Base-by-base conservation (phyloP, 2,888 invertebrate species). In the Drosophila ezoana region DNA sequence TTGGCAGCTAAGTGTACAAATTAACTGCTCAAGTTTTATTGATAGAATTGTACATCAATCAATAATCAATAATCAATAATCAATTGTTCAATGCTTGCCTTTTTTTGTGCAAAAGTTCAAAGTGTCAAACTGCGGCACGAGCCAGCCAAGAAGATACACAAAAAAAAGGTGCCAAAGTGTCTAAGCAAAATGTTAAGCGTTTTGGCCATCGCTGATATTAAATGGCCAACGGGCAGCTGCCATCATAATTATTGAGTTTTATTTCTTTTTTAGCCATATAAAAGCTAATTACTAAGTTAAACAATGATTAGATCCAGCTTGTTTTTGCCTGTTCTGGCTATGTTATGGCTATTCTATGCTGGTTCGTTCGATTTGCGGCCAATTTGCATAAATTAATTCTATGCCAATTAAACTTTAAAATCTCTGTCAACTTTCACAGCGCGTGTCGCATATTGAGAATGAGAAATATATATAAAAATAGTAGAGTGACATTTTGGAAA, bases 381-480 rank as follows among this genome's bases (percentile, higher is more conserved):
- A 78, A 84, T 83, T 83, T 87, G 78, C 81, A 87, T 87, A 83
- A 28, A 87, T 72, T 60, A 84, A 87, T 87, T 84, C 54, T 60
- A 57, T 49, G 62, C 61, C 67, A 76, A 84, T 84, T 81, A 78
- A 83, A 73, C 68, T 43, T 64, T 69, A 71, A 64, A 47, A 64
- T 73, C 66, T 59, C 52, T 38, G 40, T 38, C 51, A n/a, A 72
- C 76, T 87, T 87, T 83, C 79, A 74, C 74, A 67, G 72, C 84
- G 87, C 87, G 87, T 87, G 82, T 67, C 72, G 44, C 14, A 32
- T 53, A 33, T 49, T 9, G 18, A 28, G 9, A 48, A 67, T 23
- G 49, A 3, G 14, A 40, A 68, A 60, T 52, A 32, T 49, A 48
- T 63, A 67, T 61, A 37, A 44, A 65, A 68, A 63, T 18, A 33